A percentile compares a stretch with the other conserved stretches of the same genome.
Conservation (phyloP, 2,113 vertebrate genomes). For the Thamnophis sirtalis region DNA sequence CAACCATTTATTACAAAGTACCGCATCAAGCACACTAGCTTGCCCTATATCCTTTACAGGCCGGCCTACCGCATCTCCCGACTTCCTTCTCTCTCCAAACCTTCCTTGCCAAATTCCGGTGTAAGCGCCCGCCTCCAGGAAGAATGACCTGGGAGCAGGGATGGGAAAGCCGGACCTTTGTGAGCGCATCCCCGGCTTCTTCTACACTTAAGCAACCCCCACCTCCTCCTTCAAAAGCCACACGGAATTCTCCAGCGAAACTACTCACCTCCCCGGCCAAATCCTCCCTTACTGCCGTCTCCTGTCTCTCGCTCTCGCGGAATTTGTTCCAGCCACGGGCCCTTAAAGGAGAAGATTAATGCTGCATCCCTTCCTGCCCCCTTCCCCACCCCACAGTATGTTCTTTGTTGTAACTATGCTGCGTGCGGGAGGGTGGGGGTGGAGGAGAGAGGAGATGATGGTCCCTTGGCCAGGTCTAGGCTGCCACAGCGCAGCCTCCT, state of each 20-base stretch:
- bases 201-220: neutral
- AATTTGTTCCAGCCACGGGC: neutral
- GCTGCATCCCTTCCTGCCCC: neutral
- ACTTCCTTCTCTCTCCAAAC: neutral
- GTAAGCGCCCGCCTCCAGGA: neutral
- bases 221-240: neutral
- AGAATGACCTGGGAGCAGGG: neutral
- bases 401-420: slow-evolving; percentile 14
- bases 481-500: neutral
- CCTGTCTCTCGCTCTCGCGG: neutral
- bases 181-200: neutral
- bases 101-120: neutral
- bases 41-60: neutral
- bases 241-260: neutral
- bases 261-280: slow-evolving; percentile 2
- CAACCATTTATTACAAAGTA: neutral
- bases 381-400: neutral
- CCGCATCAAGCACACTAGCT: neutral
- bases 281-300: neutral
- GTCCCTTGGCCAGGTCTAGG: neutral
- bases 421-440: neutral
- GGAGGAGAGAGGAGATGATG: neutral
- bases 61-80: neutral
- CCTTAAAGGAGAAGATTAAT: neutral
- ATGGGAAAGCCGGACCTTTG: neutral